Conservation (phyloP, 2,888 invertebrate species). For the Petrolisthes cinctipes region DNA sequence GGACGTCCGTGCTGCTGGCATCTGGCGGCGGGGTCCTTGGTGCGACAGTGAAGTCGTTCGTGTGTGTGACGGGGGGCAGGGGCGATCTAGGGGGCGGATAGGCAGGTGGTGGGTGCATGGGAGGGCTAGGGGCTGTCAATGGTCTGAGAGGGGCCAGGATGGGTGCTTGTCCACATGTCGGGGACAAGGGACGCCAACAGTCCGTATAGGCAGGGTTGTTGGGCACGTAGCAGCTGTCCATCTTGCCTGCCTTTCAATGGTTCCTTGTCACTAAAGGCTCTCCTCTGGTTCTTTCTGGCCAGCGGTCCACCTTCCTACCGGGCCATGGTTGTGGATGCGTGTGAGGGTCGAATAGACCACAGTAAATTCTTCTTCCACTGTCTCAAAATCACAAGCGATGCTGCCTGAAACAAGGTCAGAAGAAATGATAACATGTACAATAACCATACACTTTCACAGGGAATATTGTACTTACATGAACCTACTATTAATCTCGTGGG, state of each 20-base stretch:
- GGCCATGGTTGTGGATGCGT: too few relatives aligned
- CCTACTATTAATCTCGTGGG: too few relatives aligned
- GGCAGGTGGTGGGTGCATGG: slow-evolving; percentile 45
- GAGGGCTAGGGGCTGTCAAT: slow-evolving; percentile 46
- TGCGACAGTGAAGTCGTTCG: slow-evolving; percentile 18
- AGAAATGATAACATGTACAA: too few relatives aligned
- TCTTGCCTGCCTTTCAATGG: neutral
- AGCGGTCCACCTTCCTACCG: neutral
- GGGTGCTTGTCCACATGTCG: slow-evolving; percentile 47
- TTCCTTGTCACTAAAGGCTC: neutral
- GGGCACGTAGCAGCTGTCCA: slow-evolving; percentile 60
- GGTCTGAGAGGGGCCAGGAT: slow-evolving; percentile 38
- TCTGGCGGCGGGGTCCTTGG: slow-evolving; percentile 36
- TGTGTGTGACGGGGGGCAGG: slow-evolving; percentile 8
- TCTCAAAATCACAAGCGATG: neutral
- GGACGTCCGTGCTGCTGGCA: neutral
- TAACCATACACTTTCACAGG: too few relatives aligned
- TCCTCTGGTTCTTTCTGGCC: slow-evolving; percentile 11
- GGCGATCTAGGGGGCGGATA: slow-evolving; percentile 40
- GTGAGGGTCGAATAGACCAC: neutral
- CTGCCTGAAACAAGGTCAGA: neutral
- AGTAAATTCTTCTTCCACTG: neutral
- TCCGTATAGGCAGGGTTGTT: slow-evolving; percentile 60
- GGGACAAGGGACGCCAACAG: slow-evolving; percentile 52
- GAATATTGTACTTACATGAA: too few relatives aligned